Evolutionary conservation across 2,888 invertebrate genomes (phyloP).

Genomic region (Hemaris fuciformis): DNA sequence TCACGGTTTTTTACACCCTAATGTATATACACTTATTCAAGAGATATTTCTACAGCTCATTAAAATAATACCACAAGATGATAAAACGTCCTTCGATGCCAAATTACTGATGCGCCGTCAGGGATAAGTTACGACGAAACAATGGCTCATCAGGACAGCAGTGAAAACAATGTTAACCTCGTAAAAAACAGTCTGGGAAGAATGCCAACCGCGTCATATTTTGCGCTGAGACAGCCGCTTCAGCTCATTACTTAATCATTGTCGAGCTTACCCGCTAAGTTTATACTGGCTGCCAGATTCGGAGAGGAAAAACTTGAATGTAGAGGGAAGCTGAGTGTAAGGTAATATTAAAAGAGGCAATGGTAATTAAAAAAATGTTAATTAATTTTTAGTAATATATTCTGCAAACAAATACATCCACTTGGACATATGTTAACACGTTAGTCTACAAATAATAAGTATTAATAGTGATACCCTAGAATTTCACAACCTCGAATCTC

Average conservation of each 20-base stretch:
- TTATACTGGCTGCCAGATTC: not conserved
- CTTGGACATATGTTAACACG: no score
- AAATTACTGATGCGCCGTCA: not conserved
- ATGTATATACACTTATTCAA: not conserved
- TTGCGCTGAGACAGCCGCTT: constrained; percentile 24
- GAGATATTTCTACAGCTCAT: not conserved
- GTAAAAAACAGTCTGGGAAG: not conserved
- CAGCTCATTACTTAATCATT: constrained; percentile 33
- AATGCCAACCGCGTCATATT: constrained; percentile 22
- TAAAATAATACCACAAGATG: not conserved
- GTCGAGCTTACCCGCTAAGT: constrained; percentile 15
- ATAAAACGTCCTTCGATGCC: not conserved
- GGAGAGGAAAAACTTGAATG: not conserved
- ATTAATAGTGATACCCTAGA: no score
- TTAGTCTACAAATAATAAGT: no score
- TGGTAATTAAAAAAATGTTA: no score
- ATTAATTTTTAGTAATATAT: no score
- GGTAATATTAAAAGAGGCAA: not conserved
- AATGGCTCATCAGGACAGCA: not conserved
- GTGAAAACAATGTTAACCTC: not conserved
- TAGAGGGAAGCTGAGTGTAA: not conserved
- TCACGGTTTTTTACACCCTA: no score
- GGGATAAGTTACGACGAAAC: not conserved
- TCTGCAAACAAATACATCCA: no score
- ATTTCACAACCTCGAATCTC: no score